These are phyloP conservation scores for Xanthorhoe designata DNA, from an alignment of 2,888 invertebrate genomes.

Conservation along the genomic window DNA sequence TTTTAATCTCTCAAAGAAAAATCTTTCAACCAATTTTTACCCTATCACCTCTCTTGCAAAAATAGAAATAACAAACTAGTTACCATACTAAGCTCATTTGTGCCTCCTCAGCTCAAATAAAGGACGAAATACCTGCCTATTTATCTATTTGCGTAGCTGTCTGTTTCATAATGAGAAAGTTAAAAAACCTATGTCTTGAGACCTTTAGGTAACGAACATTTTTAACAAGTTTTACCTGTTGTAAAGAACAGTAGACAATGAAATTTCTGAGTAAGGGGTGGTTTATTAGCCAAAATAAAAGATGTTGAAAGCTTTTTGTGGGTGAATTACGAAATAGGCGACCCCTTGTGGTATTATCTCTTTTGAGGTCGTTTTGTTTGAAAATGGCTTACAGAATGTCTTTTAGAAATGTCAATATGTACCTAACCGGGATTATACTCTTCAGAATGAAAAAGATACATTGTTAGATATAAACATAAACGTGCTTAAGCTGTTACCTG, in stretches of 20 bases:
- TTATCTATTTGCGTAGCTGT: constrained; percentile 26
- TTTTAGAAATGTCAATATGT: constrained; percentile 1
- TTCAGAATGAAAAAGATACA: background rate
- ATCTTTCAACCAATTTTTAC: background rate
- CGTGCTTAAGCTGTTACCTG: background rate
- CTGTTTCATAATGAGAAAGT: constrained; percentile 42
- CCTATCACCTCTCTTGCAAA: background rate
- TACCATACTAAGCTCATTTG: background rate
- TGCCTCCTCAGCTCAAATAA: constrained; percentile 6
- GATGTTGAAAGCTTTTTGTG: constrained; percentile 46
- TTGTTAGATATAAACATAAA: background rate
- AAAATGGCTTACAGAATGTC: constrained; percentile 14
- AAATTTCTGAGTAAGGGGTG: constrained; percentile 58
- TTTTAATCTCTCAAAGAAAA: background rate
- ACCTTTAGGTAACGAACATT: constrained; percentile 41
- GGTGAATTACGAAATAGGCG: constrained; percentile 50
- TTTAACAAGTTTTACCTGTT: constrained; percentile 46
- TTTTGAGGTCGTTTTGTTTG: constrained; percentile 40
- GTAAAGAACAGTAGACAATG: constrained; percentile 53
- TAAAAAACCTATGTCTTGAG: constrained; percentile 44
- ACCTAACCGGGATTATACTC: background rate
- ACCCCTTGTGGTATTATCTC: constrained; percentile 37
- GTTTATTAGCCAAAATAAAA: constrained; percentile 54
- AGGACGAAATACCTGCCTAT: constrained; percentile 26
- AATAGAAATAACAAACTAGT: background rate